These are phyloP conservation scores for Tanytarsus gracilentus DNA, from an alignment of 2,888 invertebrate species.

Conservation along the genomic window DNA sequence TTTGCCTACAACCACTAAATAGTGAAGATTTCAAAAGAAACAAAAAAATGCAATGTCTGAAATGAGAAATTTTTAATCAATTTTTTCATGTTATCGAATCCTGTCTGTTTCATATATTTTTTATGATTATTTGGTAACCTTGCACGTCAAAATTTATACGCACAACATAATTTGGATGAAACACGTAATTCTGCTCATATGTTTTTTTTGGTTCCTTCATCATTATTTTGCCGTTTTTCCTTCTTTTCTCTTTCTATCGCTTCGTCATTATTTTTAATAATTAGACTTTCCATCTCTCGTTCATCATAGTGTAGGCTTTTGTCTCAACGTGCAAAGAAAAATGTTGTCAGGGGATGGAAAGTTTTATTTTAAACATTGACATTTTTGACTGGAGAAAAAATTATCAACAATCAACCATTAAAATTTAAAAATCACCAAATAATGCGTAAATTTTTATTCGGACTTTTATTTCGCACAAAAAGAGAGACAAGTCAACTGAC, in stretches of 20 bases:
- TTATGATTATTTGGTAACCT: neutral
- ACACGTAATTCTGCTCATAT: neutral
- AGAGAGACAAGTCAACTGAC: too few relatives aligned
- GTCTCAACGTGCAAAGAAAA: neutral
- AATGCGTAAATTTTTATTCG: neutral
- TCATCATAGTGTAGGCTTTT: too few relatives aligned
- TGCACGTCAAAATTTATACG: constrained; percentile 1
- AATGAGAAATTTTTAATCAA: neutral
- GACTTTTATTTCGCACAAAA: neutral
- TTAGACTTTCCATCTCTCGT: constrained; percentile 1
- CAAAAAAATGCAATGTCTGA: neutral
- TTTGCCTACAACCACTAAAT: too few relatives aligned
- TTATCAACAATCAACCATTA: neutral
- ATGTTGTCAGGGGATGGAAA: neutral
- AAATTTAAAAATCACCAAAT: neutral
- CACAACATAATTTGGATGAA: neutral
- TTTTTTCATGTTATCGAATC: neutral
- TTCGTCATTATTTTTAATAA: constrained; percentile 15
- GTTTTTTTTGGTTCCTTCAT: neutral
- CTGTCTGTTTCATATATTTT: neutral
- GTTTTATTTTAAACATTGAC: neutral
- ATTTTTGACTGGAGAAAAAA: neutral
- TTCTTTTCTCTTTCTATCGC: neutral
- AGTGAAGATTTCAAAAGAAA: neutral
- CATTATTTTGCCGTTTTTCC: neutral